Evolutionary conservation across 2,113 vertebrate species (phyloP).

Genomic region (Glareola pratincola): DNA sequence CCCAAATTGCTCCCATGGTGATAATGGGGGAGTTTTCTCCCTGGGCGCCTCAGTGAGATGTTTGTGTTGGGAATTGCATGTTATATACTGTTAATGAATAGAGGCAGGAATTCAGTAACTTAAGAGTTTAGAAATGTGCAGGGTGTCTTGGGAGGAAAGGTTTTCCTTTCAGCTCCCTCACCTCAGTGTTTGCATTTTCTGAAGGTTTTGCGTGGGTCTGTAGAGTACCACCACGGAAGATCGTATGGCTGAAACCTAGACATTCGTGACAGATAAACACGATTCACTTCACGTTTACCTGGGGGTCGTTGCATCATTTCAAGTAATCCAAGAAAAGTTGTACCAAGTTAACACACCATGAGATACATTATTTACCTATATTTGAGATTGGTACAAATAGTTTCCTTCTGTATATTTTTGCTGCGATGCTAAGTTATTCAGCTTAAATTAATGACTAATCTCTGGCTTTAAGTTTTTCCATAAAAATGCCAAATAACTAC

Average conservation of each 20-base stretch:
- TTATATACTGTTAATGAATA: not conserved
- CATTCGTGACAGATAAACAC: not conserved
- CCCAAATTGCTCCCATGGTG: slow-evolving; percentile 52
- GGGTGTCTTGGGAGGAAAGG: not conserved
- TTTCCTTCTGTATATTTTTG: not conserved
- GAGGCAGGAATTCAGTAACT: slow-evolving; percentile 3
- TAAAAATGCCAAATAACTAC: not conserved
- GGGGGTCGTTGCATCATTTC: not conserved
- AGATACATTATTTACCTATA: not conserved
- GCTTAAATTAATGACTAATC: not conserved
- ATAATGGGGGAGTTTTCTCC: slow-evolving; percentile 33
- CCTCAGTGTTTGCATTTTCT: not conserved
- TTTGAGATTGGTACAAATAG: not conserved
- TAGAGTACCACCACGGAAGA: not conserved
- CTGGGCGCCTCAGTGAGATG: not conserved
- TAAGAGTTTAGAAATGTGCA: not conserved
- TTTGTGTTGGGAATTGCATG: slow-evolving; percentile 32
- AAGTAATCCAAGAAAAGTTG: not conserved
- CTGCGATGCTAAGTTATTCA: not conserved
- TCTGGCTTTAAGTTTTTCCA: not conserved
- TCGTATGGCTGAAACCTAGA: not conserved
- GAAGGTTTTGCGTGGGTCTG: not conserved
- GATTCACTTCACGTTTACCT: not conserved
- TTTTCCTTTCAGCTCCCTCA: not conserved
- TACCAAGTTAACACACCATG: not conserved